phyloP scores from a whole-genome alignment of 2,888 invertebrate species.

The Tolmerus cingulatus region DNA sequence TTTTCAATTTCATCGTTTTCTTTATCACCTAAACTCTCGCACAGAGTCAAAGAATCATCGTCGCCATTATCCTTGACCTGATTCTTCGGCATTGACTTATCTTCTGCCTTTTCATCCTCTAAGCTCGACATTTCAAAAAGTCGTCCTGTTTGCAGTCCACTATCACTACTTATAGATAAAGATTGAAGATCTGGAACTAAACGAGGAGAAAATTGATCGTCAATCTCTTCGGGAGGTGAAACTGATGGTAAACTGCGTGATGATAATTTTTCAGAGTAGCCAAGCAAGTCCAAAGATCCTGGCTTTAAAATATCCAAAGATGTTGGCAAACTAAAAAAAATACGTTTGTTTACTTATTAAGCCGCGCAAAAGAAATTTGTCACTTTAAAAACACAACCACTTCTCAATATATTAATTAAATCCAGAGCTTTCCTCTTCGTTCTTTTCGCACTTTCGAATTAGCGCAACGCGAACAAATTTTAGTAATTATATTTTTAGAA shows the following conservation, averaged over 20 bases:
- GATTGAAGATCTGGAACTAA: slow-evolving; percentile 51
- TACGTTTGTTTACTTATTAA: slow-evolving; percentile 1
- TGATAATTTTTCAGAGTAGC: slow-evolving; percentile 45
- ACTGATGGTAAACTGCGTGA: slow-evolving; percentile 50
- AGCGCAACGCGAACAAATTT: not conserved
- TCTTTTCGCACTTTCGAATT: not conserved
- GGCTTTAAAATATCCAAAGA: slow-evolving; percentile 59
- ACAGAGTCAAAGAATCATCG: slow-evolving; percentile 55
- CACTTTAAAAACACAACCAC: slow-evolving; percentile 21
- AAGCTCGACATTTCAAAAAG: slow-evolving; percentile 51
- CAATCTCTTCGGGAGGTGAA: slow-evolving; percentile 51
- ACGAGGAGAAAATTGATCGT: slow-evolving; percentile 50
- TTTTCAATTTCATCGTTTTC: slow-evolving; percentile 35
- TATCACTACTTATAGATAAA: slow-evolving; percentile 53
- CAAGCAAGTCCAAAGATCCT: slow-evolving; percentile 57
- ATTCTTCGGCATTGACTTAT: not conserved
- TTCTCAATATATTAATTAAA: not conserved
- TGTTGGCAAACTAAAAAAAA: slow-evolving; percentile 63
- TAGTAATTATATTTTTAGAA: slow-evolving; percentile 28
- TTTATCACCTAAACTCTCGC: slow-evolving; percentile 47
- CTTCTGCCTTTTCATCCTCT: slow-evolving; percentile 45
- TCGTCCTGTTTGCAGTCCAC: slow-evolving; percentile 52
- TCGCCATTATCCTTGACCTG: slow-evolving; percentile 51
- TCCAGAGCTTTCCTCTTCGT: not conserved
- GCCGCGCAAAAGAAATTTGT: slow-evolving; percentile 1